Evolutionary conservation across 2,113 vertebrate species (phyloP).

Genomic region (Sisor rabdophorus): DNA sequence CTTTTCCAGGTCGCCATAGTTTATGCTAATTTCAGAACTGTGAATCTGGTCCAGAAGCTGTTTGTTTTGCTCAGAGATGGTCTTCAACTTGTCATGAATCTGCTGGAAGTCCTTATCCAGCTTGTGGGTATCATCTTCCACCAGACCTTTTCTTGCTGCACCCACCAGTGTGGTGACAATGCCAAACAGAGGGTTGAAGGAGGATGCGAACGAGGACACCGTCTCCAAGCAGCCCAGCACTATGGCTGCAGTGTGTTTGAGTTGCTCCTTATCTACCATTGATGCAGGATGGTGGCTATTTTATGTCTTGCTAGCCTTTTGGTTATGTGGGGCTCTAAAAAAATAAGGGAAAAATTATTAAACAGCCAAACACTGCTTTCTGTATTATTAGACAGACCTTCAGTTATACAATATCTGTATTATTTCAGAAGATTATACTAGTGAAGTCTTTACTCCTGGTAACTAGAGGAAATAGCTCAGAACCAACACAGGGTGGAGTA

Average conservation of each 20-base stretch:
- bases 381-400: neutral
- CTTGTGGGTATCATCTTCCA: constrained; percentile 52
- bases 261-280: constrained; percentile 62
- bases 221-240: constrained; percentile 69
- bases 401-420: neutral
- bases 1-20: constrained; percentile 67
- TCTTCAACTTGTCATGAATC: constrained; percentile 62
- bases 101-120: constrained; percentile 64
- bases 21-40: constrained; percentile 68
- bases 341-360: neutral
- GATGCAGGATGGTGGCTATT: constrained; percentile 28
- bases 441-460: neutral
- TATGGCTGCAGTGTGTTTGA: constrained; percentile 60
- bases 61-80: constrained; percentile 66
- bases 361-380: neutral
- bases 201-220: constrained; percentile 68
- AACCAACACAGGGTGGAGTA: neutral
- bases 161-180: constrained; percentile 69
- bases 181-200: constrained; percentile 68
- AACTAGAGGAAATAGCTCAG: neutral
- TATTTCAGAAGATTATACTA: neutral
- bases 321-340: constrained; percentile 24
- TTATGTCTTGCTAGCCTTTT: constrained; percentile 14
- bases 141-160: constrained; percentile 62
- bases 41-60: constrained; percentile 65